Evolutionary conservation across 23 tunicate species (phyloP).

Genomic region (Styela plicata): DNA sequence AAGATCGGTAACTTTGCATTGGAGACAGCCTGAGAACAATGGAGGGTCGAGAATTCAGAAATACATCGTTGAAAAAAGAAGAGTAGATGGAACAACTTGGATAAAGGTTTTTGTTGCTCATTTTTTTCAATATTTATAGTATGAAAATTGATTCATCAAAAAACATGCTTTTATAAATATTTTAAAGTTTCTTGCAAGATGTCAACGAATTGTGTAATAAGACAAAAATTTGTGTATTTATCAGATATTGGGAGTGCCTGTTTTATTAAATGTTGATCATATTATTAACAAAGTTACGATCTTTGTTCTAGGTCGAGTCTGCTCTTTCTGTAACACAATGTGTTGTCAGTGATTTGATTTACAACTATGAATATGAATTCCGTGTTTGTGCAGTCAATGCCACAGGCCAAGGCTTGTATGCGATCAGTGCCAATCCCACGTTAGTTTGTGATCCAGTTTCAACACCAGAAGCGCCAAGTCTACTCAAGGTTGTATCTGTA

Average conservation of each 20-base stretch:
- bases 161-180: too few species aligned
- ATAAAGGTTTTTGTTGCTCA: constrained; percentile 7
- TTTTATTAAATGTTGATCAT: background rate
- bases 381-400: constrained; percentile 91
- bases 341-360: constrained; percentile 43
- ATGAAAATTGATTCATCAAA: too few species aligned
- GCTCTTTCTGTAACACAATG: constrained; percentile 63
- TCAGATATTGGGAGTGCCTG: too few species aligned
- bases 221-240: too few species aligned
- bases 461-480: constrained; percentile 64
- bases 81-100: constrained; percentile 34
- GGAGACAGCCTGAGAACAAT: constrained; percentile 18
- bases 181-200: too few species aligned
- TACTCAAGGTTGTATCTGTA: constrained; percentile 44
- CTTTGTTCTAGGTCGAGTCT: constrained; percentile 64
- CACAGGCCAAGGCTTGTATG: constrained; percentile 77
- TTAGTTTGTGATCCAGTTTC: constrained; percentile 46
- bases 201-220: too few species aligned
- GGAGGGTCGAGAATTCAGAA: constrained; percentile 34
- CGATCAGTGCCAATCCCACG: constrained; percentile 53
- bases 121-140: background rate
- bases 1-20: constrained; percentile 25
- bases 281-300: too few species aligned
- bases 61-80: constrained; percentile 38
- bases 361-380: constrained; percentile 71